Percentiles rank a stretch among this genome's conserved stretches.
Evolutionary conservation across 64 coral and sea anemone species (phyloP).

Genomic region (Cladopsammia gracilis): DNA sequence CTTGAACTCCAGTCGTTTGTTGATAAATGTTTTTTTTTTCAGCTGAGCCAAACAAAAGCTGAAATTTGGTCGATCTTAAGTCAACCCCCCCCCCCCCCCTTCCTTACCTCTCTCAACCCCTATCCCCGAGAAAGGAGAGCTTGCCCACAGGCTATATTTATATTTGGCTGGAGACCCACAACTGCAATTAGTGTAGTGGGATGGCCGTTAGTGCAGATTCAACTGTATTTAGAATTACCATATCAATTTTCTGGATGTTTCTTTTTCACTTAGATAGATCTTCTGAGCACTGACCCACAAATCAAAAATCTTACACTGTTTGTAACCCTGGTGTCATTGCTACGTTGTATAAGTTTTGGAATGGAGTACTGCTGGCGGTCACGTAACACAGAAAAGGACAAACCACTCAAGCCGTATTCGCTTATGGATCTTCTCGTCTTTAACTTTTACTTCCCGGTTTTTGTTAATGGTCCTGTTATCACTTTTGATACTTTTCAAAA

Average conservation of each 20-base stretch:
- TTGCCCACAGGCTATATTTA: neutral
- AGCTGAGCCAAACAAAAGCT: too few species aligned
- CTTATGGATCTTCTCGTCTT: constrained; percentile 85
- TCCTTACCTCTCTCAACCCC: too few species aligned
- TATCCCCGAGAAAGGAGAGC: neutral
- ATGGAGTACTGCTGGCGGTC: constrained; percentile 76
- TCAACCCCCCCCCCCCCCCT: too few species aligned
- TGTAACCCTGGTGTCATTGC: constrained; percentile 80
- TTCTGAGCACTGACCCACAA: constrained; percentile 29
- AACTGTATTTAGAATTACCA: neutral
- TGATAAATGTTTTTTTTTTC: too few species aligned
- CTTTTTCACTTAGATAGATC: constrained; percentile 33
- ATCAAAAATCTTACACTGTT: constrained; percentile 76
- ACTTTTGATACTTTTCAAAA: constrained; percentile 80
- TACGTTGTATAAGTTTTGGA: constrained; percentile 90
- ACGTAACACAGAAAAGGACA: constrained; percentile 13
- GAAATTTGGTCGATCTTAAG: too few species aligned
- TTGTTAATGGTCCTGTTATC: constrained; percentile 93
- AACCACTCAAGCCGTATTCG: constrained; percentile 23
- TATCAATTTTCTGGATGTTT: neutral
- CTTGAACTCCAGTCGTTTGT: too few species aligned
- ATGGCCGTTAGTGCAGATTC: too few species aligned
- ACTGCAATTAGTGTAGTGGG: too few species aligned
- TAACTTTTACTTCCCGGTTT: constrained; percentile 94
- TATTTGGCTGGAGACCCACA: too few species aligned